Evolutionary conservation across 92 coral and sea anemone species (phyloP).

Genomic region (Zoanthus sansibaricus): DNA sequence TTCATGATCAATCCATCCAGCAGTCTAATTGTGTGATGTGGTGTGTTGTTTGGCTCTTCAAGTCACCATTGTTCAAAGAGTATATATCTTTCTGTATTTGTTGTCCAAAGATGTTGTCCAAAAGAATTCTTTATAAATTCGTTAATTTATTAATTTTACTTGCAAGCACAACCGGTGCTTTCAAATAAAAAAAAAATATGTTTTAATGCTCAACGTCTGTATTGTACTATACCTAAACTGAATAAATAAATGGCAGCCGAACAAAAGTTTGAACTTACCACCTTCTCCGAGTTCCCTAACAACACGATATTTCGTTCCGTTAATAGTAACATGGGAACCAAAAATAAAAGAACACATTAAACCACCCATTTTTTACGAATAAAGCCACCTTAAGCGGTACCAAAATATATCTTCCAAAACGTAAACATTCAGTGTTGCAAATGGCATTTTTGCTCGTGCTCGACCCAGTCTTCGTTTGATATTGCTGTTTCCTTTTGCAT

Average conservation of each 20-base stretch:
- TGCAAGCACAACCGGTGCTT: too few relatives aligned
- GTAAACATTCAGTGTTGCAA: not conserved
- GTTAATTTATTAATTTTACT: too few relatives aligned
- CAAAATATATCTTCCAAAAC: not conserved
- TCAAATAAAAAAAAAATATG: too few relatives aligned
- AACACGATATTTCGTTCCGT: slow-evolving; percentile 86
- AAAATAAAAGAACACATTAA: slow-evolving; percentile 54
- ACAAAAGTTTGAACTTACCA: slow-evolving; percentile 57
- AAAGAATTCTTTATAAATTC: too few relatives aligned
- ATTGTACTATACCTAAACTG: not conserved
- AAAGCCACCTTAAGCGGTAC: not conserved
- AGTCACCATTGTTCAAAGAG: too few relatives aligned
- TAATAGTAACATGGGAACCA: slow-evolving; percentile 74
- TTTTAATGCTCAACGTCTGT: not conserved
- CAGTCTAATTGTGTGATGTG: too few relatives aligned
- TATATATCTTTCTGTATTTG: too few relatives aligned
- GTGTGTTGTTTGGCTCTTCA: too few relatives aligned
- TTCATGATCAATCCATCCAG: too few relatives aligned
- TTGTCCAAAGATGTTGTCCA: too few relatives aligned
- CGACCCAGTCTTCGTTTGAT: slow-evolving; percentile 17
- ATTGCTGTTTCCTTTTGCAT: not conserved
- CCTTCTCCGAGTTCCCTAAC: slow-evolving; percentile 98
- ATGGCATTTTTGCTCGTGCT: not conserved
- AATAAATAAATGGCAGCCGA: not conserved
- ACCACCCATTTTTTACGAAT: slow-evolving; percentile 46